Percentiles rank a stretch among this genome's conserved stretches.
phyloP scores from a whole-genome alignment of 1,140 invertebrate genomes.

The Plectus sambesii region DNA sequence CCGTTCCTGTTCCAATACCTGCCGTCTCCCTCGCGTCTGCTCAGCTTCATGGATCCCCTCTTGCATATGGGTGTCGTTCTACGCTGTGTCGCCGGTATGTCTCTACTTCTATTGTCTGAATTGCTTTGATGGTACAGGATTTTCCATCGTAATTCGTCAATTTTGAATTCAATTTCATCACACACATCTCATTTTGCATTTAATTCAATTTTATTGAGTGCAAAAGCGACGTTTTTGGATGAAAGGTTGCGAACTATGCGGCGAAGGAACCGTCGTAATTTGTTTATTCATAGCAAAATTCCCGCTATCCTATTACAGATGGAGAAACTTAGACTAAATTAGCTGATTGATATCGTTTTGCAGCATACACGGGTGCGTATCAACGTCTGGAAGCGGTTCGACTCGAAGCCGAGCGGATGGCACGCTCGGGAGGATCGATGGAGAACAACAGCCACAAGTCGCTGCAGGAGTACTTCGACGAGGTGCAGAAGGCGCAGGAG shows the following conservation, averaged over 20 bases:
- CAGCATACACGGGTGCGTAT: slow-evolving; percentile 42
- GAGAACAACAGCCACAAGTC: slow-evolving; percentile 32
- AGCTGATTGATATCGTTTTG: slow-evolving; percentile 16
- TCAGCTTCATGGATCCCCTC: slow-evolving; percentile 84
- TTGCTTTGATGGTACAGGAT: too few species aligned
- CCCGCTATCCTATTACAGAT: too few species aligned
- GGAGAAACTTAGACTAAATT: slow-evolving; percentile 54
- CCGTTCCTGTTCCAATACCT: slow-evolving; percentile 57
- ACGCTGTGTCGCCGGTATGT: slow-evolving; percentile 48
- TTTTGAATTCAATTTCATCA: too few species aligned
- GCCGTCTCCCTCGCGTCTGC: slow-evolving; percentile 77
- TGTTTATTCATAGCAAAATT: too few species aligned
- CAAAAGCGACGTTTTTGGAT: too few species aligned
- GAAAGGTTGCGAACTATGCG: too few species aligned
- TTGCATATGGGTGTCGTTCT: slow-evolving; percentile 68
- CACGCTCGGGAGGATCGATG: slow-evolving; percentile 14
- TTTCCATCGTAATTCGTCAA: too few species aligned
- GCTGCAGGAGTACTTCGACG: slow-evolving; percentile 37
- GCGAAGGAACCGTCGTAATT: too few species aligned
- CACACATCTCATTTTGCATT: too few species aligned
- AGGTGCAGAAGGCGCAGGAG: slow-evolving; percentile 28
- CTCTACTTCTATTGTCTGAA: slow-evolving; percentile 27
- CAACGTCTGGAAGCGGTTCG: slow-evolving; percentile 14
- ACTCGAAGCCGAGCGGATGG: slow-evolving; percentile 10
- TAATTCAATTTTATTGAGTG: too few species aligned